phyloP scores from a whole-genome alignment of 2,888 invertebrate genomes.

The Morinoia aosen region DNA sequence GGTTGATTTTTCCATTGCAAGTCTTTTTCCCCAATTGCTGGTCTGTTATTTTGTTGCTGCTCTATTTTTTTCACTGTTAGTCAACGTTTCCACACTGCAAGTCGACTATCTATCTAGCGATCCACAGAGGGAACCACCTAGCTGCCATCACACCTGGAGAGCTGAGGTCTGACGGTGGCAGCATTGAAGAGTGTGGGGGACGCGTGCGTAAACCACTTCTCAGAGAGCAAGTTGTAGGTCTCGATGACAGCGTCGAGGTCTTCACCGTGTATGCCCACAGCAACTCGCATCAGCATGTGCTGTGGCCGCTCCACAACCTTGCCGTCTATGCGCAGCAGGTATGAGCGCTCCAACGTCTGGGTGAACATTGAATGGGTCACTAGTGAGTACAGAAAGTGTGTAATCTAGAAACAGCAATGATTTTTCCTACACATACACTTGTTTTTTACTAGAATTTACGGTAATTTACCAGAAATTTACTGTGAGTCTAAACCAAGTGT shows the following conservation, averaged over 20 bases:
- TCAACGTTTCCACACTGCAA: no score
- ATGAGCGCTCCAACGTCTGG: constrained; percentile 92
- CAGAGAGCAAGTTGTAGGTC: constrained; percentile 95
- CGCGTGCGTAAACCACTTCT: constrained; percentile 96
- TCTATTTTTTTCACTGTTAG: no score
- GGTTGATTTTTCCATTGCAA: no score
- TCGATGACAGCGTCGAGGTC: constrained; percentile 93
- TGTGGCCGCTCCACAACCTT: constrained; percentile 97
- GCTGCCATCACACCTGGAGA: constrained; percentile 79
- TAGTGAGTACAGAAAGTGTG: not conserved
- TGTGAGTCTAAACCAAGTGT: no score
- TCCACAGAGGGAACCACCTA: not conserved
- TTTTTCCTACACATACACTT: not conserved
- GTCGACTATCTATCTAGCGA: not conserved
- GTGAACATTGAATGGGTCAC: constrained; percentile 62
- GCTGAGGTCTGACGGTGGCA: constrained; percentile 89
- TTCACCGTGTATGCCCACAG: constrained; percentile 95
- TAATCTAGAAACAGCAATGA: not conserved
- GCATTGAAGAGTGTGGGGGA: constrained; percentile 97
- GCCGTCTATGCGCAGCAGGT: constrained; percentile 89
- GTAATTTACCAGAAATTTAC: no score
- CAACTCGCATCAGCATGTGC: constrained; percentile 97
- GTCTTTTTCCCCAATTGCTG: no score
- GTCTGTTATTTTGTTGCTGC: no score
- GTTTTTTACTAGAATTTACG: not conserved